phyloP scores from a whole-genome alignment of 2,797 vertebrate genomes.

The Cryptoblepharus egeriae region DNA sequence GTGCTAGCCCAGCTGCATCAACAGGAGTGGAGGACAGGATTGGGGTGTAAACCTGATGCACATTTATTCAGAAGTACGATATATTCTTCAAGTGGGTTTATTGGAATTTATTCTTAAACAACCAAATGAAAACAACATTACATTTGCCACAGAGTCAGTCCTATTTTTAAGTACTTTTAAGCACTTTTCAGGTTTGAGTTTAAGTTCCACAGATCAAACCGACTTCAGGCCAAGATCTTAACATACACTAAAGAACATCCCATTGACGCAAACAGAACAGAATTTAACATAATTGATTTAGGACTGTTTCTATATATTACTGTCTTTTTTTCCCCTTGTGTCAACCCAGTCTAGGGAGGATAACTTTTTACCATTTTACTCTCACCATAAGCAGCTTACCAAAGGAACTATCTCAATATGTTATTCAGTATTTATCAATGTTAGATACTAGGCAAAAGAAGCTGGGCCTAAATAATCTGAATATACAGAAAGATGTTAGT shows the following conservation, averaged over 20 bases:
- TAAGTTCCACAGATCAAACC: background rate
- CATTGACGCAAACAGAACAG: background rate
- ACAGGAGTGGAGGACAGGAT: too few species aligned
- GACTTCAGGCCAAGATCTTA: background rate
- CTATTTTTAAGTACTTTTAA: background rate
- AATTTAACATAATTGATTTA: background rate
- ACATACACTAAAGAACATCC: background rate
- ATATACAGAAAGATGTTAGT: constrained; percentile 30
- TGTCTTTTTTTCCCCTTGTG: constrained; percentile 1
- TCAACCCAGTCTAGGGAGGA: constrained; percentile 22
- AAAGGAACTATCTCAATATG: constrained; percentile 40
- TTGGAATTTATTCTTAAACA: too few species aligned
- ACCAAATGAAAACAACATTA: background rate
- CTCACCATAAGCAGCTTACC: constrained; percentile 23
- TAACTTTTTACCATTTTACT: constrained; percentile 43
- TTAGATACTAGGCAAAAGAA: constrained; percentile 18
- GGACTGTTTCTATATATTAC: constrained; percentile 7
- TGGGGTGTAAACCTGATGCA: background rate
- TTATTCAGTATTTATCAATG: constrained; percentile 23
- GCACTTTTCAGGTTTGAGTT: background rate
- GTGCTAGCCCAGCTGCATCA: too few species aligned
- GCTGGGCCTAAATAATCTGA: background rate
- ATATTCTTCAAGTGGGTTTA: background rate
- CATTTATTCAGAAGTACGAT: background rate
- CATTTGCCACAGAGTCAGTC: background rate